Evolutionary conservation across 2,113 vertebrate genomes (phyloP).

Genomic region (Lagopus muta): DNA sequence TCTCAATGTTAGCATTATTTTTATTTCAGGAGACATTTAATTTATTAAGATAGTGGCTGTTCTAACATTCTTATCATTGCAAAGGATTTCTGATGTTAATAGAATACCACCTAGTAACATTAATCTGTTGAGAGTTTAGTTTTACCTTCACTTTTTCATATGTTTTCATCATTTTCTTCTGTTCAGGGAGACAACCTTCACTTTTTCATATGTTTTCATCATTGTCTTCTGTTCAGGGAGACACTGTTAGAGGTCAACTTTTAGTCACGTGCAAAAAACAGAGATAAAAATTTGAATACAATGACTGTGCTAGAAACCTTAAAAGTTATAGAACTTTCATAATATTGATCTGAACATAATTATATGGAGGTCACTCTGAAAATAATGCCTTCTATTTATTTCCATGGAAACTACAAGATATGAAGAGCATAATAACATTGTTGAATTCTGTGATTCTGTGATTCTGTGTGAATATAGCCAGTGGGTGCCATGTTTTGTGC

Average conservation of each 20-base stretch:
- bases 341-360: neutral
- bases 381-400: too few relatives aligned
- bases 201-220: neutral
- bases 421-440: too few relatives aligned
- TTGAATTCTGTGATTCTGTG: too few relatives aligned
- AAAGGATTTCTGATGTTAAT: neutral
- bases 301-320: neutral
- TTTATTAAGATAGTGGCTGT: neutral
- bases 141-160: slow-evolving; percentile 1
- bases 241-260: neutral
- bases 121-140: neutral
- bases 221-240: neutral
- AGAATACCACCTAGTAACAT: neutral
- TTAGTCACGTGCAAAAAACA: neutral
- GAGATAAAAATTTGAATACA: neutral
- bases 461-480: too few relatives aligned
- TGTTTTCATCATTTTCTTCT: neutral
- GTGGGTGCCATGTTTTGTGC: too few relatives aligned
- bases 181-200: neutral
- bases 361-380: neutral
- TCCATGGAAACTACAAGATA: too few relatives aligned
- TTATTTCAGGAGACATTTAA: neutral
- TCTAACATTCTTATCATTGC: neutral
- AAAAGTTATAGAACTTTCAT: neutral
- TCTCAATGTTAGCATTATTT: neutral